Evolutionary conservation across 30 jellyfish, hydroid and myxozoan genomes (phyloP).

Genomic region (Aurelia coerulea): DNA sequence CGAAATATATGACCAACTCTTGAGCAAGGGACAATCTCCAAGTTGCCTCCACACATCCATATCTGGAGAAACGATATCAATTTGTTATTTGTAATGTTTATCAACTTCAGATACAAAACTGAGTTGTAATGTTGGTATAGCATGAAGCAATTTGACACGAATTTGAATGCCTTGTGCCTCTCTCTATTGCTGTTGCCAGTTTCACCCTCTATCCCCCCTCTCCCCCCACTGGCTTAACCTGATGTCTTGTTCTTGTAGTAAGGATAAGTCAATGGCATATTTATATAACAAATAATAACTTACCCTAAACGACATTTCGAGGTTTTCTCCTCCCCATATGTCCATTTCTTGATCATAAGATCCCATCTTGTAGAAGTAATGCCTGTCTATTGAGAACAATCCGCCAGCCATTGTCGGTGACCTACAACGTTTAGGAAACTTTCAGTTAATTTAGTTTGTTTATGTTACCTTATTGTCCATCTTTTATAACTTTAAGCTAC

Average conservation of each 20-base stretch:
- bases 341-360: conserved; percentile 94
- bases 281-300: neutral
- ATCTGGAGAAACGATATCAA: conserved; percentile 37
- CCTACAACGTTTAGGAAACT: conserved; percentile 22
- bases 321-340: conserved; percentile 98
- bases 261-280: too few species aligned
- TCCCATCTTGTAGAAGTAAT: conserved; percentile 93
- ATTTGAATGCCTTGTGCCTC: too few species aligned
- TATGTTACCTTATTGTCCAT: neutral
- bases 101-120: neutral
- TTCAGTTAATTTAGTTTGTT: too few species aligned
- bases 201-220: too few species aligned
- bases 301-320: conserved; percentile 97
- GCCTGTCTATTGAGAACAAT: conserved; percentile 80
- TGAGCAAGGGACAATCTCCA: conserved; percentile 94
- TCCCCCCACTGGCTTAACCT: too few species aligned
- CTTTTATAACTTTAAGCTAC: too few species aligned
- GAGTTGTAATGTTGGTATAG: too few species aligned
- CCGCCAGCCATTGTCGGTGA: conserved; percentile 99
- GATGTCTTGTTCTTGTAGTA: too few species aligned
- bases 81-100: neutral
- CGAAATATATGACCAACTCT: conserved; percentile 96
- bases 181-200: too few species aligned
- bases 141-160: too few species aligned
- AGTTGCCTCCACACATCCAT: conserved; percentile 98